These are phyloP conservation scores for Sylvietta virens DNA, from an alignment of 2,113 vertebrate genomes.

Conservation along the genomic window DNA sequence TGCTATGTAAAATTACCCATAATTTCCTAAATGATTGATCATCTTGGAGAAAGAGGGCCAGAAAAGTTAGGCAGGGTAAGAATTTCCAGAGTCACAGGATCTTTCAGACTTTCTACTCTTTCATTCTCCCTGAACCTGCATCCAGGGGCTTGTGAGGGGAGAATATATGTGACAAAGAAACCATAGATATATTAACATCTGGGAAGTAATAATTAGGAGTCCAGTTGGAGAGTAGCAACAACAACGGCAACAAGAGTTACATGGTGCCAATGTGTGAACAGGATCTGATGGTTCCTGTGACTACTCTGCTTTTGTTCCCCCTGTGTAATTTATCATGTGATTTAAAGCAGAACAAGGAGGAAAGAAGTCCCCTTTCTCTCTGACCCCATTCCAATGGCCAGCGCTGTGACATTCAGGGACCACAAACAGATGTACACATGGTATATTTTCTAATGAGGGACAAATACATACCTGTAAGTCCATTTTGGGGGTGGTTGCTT, in stretches of 20 bases:
- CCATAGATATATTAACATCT: not conserved
- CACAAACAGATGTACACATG: not conserved
- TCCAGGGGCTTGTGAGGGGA: not conserved
- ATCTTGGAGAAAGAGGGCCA: not conserved
- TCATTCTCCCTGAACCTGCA: not conserved
- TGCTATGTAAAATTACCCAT: not conserved
- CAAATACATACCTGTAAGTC: not conserved
- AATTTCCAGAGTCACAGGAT: not conserved
- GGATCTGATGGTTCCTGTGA: not conserved
- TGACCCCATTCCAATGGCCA: not conserved
- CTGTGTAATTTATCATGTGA: not conserved
- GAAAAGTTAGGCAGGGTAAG: not conserved
- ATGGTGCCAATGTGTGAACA: not conserved
- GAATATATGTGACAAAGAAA: not conserved
- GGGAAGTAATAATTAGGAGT: not conserved
- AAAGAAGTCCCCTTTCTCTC: not conserved
- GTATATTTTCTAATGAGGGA: not conserved
- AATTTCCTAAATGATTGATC: not conserved
- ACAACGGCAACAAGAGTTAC: not conserved
- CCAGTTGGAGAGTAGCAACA: not conserved
- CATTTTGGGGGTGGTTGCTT: not conserved
- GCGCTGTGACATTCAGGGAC: constrained; percentile 18
- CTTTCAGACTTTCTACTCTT: not conserved
- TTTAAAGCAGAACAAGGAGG: not conserved
- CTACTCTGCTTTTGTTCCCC: not conserved